Evolutionary conservation across 1,140 invertebrate species (phyloP).

Genomic region (Meloidogyne floridensis): DNA sequence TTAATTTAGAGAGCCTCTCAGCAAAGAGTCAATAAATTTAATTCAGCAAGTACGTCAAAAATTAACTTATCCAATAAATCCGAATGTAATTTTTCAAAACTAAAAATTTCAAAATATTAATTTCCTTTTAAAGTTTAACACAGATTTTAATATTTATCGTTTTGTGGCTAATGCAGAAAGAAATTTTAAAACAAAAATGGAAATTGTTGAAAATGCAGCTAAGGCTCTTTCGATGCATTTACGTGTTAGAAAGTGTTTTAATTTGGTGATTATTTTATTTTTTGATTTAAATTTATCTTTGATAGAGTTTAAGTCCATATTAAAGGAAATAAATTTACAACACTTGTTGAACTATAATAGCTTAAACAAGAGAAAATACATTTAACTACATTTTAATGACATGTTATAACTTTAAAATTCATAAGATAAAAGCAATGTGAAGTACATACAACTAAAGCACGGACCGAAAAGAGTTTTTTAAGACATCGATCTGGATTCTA

Average conservation of each 20-base stretch:
- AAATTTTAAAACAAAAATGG: slow-evolving; percentile 49
- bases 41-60: slow-evolving; percentile 59
- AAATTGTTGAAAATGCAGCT: slow-evolving; percentile 58
- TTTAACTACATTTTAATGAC: too few species aligned
- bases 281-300: background rate
- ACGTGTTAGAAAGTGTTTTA: slow-evolving; percentile 57
- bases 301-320: background rate
- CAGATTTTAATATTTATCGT: slow-evolving; percentile 65
- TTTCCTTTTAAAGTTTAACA: slow-evolving; percentile 56
- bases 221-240: slow-evolving; percentile 60
- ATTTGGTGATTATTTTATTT: slow-evolving; percentile 44
- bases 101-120: background rate
- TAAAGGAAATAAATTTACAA: too few species aligned
- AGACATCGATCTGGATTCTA: too few species aligned
- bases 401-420: too few species aligned
- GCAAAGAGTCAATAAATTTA: slow-evolving; percentile 59
- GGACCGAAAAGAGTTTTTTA: too few species aligned
- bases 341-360: too few species aligned
- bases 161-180: slow-evolving; percentile 60
- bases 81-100: slow-evolving; percentile 43
- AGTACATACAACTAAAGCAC: too few species aligned
- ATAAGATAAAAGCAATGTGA: too few species aligned
- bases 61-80: slow-evolving; percentile 56
- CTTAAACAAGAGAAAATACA: too few species aligned
- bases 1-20: slow-evolving; percentile 57